These are phyloP conservation scores for Pemphigus obesinymphae DNA, from an alignment of 1,140 invertebrate genomes.

Conservation along the genomic window DNA sequence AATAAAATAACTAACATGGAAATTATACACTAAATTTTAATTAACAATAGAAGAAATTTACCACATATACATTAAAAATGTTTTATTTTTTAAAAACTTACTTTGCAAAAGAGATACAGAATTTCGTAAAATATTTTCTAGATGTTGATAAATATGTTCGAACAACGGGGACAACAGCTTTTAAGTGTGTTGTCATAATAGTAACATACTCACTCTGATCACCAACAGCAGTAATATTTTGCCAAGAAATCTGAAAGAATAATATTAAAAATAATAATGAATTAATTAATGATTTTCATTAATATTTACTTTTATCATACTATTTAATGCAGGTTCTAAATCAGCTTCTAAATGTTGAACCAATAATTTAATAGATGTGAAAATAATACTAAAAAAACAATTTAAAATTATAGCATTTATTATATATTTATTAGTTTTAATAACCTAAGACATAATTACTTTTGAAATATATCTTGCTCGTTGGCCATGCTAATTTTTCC, in stretches of 20 bases:
- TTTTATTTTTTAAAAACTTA: no score
- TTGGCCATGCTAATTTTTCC: slow-evolving; percentile 81
- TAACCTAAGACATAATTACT: slow-evolving; percentile 52
- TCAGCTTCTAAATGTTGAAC: slow-evolving; percentile 93
- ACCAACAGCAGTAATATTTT: slow-evolving; percentile 85
- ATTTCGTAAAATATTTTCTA: slow-evolving; percentile 96
- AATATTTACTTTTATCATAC: slow-evolving; percentile 76
- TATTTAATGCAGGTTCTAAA: slow-evolving; percentile 87
- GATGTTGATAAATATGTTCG: slow-evolving; percentile 89
- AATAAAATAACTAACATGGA: no score
- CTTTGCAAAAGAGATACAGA: slow-evolving; percentile 91
- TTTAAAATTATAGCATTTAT: no score
- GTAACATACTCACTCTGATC: slow-evolving; percentile 95
- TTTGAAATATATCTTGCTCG: slow-evolving; percentile 92
- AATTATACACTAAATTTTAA: no score
- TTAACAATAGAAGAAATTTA: no score
- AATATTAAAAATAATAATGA: neutral
- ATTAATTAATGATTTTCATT: neutral
- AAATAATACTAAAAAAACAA: slow-evolving; percentile 69
- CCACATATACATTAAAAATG: no score
- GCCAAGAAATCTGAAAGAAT: slow-evolving; percentile 74
- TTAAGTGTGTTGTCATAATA: slow-evolving; percentile 80
- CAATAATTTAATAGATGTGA: slow-evolving; percentile 84
- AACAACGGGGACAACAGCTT: slow-evolving; percentile 82
- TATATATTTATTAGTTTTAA: neutral